Conservation (phyloP, 2,797 vertebrate genomes). For the Nothura maculosa region DNA sequence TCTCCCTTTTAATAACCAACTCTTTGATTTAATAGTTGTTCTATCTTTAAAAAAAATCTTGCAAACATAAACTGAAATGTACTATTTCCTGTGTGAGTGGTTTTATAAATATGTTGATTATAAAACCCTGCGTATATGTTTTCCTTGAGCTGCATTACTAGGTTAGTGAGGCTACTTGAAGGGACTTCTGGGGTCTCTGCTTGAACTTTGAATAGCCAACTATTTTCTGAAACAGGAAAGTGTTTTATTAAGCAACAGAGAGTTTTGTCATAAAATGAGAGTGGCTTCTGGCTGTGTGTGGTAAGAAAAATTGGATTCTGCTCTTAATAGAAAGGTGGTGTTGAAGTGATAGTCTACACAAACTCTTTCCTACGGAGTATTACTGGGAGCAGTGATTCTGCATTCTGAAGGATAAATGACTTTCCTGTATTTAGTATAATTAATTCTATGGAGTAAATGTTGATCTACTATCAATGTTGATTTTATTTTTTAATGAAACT, state of each 20-base stretch:
- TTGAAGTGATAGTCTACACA: background rate
- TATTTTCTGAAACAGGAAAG: constrained; percentile 44
- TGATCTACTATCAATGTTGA: background rate
- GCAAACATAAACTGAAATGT: background rate
- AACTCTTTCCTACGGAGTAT: background rate
- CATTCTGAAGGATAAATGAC: background rate
- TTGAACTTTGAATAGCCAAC: background rate
- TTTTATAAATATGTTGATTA: constrained; percentile 28
- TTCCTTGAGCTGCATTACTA: background rate
- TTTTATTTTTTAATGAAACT: background rate
- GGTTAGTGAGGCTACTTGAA: background rate
- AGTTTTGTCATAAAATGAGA: background rate
- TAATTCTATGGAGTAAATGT: background rate
- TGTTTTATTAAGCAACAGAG: constrained; percentile 22
- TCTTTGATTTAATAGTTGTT: constrained; percentile 11
- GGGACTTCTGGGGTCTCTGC: background rate
- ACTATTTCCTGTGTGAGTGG: background rate
- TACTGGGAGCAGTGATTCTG: background rate
- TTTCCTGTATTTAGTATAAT: background rate
- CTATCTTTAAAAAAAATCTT: background rate
- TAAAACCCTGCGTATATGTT: background rate
- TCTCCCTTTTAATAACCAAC: background rate
- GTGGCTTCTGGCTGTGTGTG: constrained; percentile 4
- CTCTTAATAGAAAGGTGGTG: background rate
- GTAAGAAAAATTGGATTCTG: background rate